Evolutionary conservation across 1,140 invertebrate species (phyloP).

Genomic region (Panulirus ornatus): DNA sequence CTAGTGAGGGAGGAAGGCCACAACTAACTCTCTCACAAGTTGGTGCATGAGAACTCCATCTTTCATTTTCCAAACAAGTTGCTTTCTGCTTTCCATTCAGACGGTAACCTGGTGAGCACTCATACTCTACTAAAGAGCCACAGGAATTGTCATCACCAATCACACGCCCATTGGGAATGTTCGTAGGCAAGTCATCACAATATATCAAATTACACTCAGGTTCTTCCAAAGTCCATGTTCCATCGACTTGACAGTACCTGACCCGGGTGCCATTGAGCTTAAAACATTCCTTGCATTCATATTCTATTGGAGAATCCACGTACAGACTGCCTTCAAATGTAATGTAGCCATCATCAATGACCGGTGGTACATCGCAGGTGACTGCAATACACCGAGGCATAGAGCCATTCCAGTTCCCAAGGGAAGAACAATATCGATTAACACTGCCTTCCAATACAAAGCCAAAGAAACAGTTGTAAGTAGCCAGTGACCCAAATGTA

Average conservation of each 20-base stretch:
- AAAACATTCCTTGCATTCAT: slow-evolving; percentile 78
- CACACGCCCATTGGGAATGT: slow-evolving; percentile 66
- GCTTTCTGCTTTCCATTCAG: slow-evolving; percentile 63
- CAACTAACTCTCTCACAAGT: slow-evolving; percentile 72
- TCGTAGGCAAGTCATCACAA: slow-evolving; percentile 60
- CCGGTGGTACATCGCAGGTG: slow-evolving; percentile 75
- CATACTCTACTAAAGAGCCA: slow-evolving; percentile 73
- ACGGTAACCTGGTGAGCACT: slow-evolving; percentile 69
- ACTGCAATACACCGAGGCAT: slow-evolving; percentile 75
- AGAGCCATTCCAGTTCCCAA: slow-evolving; percentile 76
- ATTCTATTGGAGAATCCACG: slow-evolving; percentile 76
- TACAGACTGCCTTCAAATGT: slow-evolving; percentile 71
- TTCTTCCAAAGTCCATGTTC: slow-evolving; percentile 77
- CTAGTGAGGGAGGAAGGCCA: slow-evolving; percentile 53
- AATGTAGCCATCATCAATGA: slow-evolving; percentile 75
- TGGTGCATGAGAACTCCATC: slow-evolving; percentile 68
- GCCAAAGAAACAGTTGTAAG: slow-evolving; percentile 72
- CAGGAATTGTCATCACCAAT: slow-evolving; percentile 73
- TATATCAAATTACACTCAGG: slow-evolving; percentile 71
- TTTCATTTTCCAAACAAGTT: slow-evolving; percentile 66
- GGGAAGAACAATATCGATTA: slow-evolving; percentile 44
- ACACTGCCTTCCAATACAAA: slow-evolving; percentile 73
- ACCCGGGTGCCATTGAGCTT: slow-evolving; percentile 76
- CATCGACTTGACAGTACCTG: slow-evolving; percentile 77
- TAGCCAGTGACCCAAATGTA: slow-evolving; percentile 67